Base-by-base conservation (phyloP, 2,113 vertebrate species). In the Lasiurus borealis region DNA sequence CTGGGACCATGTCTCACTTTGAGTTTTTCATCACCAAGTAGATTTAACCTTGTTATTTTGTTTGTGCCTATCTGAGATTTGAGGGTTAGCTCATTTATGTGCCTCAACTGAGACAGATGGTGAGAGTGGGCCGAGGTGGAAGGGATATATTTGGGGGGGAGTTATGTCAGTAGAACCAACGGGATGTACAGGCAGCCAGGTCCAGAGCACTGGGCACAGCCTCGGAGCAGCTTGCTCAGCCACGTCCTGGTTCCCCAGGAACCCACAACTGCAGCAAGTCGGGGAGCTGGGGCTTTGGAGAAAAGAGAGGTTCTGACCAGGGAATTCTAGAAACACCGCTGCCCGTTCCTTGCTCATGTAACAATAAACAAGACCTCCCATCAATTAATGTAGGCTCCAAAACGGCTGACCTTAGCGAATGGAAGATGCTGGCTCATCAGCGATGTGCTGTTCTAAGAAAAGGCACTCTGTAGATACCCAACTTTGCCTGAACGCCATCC, bases 321-420 rank as follows among this genome's bases (percentile, higher is more conserved):
- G 10, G 34, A n/a, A 16, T 50, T 95, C 80, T 94, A 85, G 77
- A 92, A 81, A 72, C 80, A 44, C 21, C 46, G 3, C 54, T 29
- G 78, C 14, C 78, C 25, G 6, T 50, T 25, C 34, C 57, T 82
- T 25, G 10, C 25, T 91, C 29, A 31, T 2, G 0, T 31, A 68
- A 76, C 31, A 31, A 84, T 36, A 62, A 94, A 90, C 29, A 76
- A 91, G 87, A 54, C 71, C 85, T 68, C 50, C 71, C 31, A 18
- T 94, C 80, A 23, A 81, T 77, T 71, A 66, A 29, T 21, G 9
- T 8, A 36, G 50, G 57, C 90, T 91, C 87, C 95, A 73, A 90
- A 84, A 95, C 93, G 92, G 95, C 92, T 68, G 94, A 93, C 71
- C 81, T 57, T 14, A 36, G 85, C 14, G 0, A 77, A 64, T 4